A percentile compares a stretch with the other conserved stretches of the same genome.
phyloP scores from a whole-genome alignment of 2,797 vertebrate genomes.

The Galago senegalensis region DNA sequence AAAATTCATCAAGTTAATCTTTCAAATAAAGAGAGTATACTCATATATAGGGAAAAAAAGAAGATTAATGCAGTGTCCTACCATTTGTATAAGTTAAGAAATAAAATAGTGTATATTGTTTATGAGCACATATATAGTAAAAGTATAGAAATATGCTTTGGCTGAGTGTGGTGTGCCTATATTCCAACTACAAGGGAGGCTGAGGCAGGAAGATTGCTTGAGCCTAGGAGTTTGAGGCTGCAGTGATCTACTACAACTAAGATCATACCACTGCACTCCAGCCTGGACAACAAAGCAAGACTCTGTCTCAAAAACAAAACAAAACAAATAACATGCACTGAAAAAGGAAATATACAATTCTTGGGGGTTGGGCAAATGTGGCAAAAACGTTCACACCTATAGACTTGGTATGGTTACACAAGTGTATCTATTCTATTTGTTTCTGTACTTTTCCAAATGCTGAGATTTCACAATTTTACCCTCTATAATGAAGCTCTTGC shows the following conservation, averaged over 20 bases:
- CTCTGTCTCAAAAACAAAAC: not conserved
- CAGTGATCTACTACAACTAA: not conserved
- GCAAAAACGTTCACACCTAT: not conserved
- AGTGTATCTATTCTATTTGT: not conserved
- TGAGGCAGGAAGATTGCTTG: not conserved
- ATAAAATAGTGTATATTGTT: not conserved
- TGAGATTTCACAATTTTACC: not conserved
- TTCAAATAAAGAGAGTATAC: constrained; percentile 1
- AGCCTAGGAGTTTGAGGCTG: not conserved
- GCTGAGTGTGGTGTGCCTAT: not conserved
- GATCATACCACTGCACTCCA: too few species aligned
- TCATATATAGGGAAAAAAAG: not conserved
- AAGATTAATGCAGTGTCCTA: not conserved
- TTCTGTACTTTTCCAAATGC: not conserved
- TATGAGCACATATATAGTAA: not conserved
- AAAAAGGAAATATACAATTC: not conserved
- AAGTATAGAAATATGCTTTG: not conserved
- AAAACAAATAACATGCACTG: not conserved
- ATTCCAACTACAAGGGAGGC: not conserved
- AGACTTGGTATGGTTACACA: not conserved
- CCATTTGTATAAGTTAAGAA: not conserved
- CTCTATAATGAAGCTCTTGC: not conserved
- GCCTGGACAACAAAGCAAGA: not conserved
- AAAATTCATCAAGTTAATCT: not conserved
- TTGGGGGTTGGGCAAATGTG: not conserved